Evolutionary conservation across 2,113 vertebrate genomes (phyloP).

Genomic region (Coryphaenoides rupestris): DNA sequence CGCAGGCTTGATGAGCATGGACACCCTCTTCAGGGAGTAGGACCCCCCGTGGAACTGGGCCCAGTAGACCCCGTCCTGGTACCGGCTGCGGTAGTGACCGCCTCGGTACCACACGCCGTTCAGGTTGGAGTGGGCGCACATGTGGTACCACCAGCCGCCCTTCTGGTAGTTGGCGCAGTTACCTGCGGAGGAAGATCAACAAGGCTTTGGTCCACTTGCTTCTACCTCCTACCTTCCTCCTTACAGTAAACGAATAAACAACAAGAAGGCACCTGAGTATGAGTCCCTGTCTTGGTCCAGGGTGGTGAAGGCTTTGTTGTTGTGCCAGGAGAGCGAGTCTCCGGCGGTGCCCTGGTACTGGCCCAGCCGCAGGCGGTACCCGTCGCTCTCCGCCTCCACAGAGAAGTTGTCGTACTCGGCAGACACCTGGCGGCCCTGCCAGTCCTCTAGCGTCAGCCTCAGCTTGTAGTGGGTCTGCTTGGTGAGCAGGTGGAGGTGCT

Average conservation of each 20-base stretch:
- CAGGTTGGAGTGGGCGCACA: conserved; percentile 89
- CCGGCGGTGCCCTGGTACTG: conserved; percentile 82
- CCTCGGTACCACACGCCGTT: conserved; percentile 89
- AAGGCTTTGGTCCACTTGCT: background rate
- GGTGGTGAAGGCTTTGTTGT: conserved; percentile 87
- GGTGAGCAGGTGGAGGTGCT: conserved; percentile 80
- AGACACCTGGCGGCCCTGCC: conserved; percentile 79
- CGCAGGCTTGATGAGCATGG: conserved; percentile 82
- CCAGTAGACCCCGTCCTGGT: conserved; percentile 91
- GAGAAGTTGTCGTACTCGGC: conserved; percentile 83
- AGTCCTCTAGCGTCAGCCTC: conserved; percentile 82
- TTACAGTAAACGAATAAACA: background rate
- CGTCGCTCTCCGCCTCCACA: conserved; percentile 82
- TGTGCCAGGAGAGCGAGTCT: conserved; percentile 90
- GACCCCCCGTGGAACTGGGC: conserved; percentile 85
- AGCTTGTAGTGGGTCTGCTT: conserved; percentile 78
- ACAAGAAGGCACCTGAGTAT: conserved; percentile 73
- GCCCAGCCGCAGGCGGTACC: conserved; percentile 84
- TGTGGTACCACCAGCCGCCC: conserved; percentile 92
- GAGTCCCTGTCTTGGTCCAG: conserved; percentile 83
- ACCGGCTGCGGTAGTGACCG: conserved; percentile 86
- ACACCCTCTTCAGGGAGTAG: conserved; percentile 83
- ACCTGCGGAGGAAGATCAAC: conserved; percentile 60
- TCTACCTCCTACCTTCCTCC: no score
- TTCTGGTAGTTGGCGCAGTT: conserved; percentile 90